Conservation (phyloP, 2,797 vertebrate species). For the Loriculus beryllinus region DNA sequence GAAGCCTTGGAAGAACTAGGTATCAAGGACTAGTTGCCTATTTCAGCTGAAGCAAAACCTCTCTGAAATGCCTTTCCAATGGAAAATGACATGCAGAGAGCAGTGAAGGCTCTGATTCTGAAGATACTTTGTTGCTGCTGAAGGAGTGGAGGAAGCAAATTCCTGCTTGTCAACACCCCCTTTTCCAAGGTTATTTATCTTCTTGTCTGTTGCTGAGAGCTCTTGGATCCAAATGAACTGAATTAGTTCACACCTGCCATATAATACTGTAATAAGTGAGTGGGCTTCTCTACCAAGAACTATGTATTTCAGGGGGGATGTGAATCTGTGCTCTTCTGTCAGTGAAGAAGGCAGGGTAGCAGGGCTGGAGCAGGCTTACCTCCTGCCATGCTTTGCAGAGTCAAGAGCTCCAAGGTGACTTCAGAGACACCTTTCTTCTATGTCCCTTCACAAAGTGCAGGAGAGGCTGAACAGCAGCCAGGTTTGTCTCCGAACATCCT, state of each 20-base stretch:
- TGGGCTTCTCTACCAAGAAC: not conserved
- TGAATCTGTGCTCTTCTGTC: not conserved
- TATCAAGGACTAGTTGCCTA: not conserved
- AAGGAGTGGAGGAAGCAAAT: not conserved
- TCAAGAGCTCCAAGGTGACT: not conserved
- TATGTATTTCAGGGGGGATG: not conserved
- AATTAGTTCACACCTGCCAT: constrained; percentile 18
- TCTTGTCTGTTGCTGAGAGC: constrained; percentile 38
- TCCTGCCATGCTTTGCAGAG: not conserved
- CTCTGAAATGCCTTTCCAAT: not conserved
- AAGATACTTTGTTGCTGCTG: not conserved
- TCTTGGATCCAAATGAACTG: constrained; percentile 9
- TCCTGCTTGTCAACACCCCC: constrained; percentile 35
- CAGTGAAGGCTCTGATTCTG: not conserved
- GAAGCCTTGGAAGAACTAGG: not conserved
- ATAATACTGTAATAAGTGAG: not conserved
- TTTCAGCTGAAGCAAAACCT: not conserved
- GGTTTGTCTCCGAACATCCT: not conserved
- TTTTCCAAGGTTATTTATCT: constrained; percentile 26
- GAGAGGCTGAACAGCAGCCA: not conserved
- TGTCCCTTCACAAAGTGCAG: not conserved
- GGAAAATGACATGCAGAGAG: not conserved
- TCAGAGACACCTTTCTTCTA: not conserved
- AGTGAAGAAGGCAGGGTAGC: not conserved
- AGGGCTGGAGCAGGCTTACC: not conserved